A percentile compares a stretch with the other conserved stretches of the same genome.
Evolutionary conservation across 2,888 invertebrate genomes (phyloP).

Genomic region (Parnassius apollo): DNA sequence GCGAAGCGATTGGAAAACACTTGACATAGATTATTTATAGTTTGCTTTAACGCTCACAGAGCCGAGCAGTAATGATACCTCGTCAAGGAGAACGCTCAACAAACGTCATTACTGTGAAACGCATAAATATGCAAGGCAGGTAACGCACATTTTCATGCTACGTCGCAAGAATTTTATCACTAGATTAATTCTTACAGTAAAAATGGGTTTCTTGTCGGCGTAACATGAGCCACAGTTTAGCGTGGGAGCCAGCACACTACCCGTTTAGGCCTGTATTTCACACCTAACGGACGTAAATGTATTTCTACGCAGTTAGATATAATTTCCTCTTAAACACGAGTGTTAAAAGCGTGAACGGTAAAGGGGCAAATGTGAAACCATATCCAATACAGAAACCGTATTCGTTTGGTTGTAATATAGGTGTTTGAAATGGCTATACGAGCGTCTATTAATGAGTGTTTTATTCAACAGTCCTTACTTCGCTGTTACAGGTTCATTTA

Average conservation of each 20-base stretch:
- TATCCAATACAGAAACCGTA: constrained; percentile 68
- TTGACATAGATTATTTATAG: constrained; percentile 70
- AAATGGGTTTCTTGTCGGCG: constrained; percentile 72
- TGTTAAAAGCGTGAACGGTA: constrained; percentile 56
- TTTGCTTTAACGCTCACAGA: constrained; percentile 57
- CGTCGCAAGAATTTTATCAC: constrained; percentile 81
- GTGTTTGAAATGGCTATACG: constrained; percentile 59
- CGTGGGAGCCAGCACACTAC: constrained; percentile 73
- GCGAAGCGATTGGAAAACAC: constrained; percentile 63
- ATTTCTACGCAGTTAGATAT: constrained; percentile 71
- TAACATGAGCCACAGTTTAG: constrained; percentile 69
- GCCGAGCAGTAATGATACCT: constrained; percentile 70
- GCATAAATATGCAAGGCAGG: constrained; percentile 81
- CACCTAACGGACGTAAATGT: constrained; percentile 75
- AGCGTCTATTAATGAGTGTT: constrained; percentile 66
- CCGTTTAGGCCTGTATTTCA: constrained; percentile 51
- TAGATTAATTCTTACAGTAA: constrained; percentile 78
- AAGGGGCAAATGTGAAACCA: constrained; percentile 62
- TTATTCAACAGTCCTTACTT: constrained; percentile 68
- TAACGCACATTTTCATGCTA: constrained; percentile 81
- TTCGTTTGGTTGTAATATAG: constrained; percentile 70
- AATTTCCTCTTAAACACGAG: constrained; percentile 69
- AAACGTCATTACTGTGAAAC: constrained; percentile 78
- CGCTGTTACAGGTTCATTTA: constrained; percentile 11
- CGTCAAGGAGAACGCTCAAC: constrained; percentile 61